phyloP scores from a whole-genome alignment of 2,113 vertebrate genomes.

The Pseudopipra pipra region DNA sequence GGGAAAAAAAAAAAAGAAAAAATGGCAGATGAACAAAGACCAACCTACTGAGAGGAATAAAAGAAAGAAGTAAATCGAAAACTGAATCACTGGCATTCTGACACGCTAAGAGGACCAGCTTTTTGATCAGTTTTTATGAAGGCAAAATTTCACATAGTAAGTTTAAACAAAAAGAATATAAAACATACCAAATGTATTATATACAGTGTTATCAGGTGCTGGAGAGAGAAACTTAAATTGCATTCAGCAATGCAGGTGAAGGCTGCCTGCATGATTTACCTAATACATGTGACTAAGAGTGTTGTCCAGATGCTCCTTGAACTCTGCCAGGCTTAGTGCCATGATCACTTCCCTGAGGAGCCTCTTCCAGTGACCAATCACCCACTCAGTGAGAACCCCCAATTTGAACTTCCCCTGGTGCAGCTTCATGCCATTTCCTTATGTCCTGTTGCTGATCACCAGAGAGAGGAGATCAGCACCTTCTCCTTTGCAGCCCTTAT shows the following conservation, averaged over 20 bases:
- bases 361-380: neutral
- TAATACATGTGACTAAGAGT: neutral
- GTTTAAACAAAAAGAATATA: neutral
- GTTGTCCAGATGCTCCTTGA: neutral
- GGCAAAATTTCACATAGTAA: neutral
- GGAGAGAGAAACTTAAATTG: neutral
- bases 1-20: neutral
- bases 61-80: neutral
- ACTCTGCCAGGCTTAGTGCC: neutral
- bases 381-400: neutral
- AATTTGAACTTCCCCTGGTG: neutral
- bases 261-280: neutral
- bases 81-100: neutral
- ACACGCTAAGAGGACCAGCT: neutral
- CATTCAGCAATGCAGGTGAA: neutral
- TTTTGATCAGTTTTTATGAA: neutral
- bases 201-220: neutral
- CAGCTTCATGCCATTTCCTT: neutral
- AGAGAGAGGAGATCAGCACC: neutral
- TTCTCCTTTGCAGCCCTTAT: fast-evolving
- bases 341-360: neutral
- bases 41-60: neutral
- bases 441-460: neutral
- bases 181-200: neutral
- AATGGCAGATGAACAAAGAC: neutral